These are phyloP conservation scores for Petrolisthes cinctipes DNA, from an alignment of 2,888 invertebrate species.

Conservation along the genomic window DNA sequence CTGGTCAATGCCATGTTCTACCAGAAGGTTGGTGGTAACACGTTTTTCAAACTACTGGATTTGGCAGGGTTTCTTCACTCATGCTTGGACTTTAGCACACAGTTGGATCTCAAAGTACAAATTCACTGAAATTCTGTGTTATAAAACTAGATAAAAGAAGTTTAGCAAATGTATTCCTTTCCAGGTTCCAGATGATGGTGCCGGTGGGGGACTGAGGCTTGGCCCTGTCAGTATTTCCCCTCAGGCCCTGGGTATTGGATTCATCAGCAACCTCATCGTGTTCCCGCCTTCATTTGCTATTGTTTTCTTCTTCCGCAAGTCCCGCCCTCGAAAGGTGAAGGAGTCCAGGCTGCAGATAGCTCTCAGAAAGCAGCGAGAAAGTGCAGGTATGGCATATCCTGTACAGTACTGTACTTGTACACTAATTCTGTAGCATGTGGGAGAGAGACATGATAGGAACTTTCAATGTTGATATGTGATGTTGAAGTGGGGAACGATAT, in stretches of 20 bases:
- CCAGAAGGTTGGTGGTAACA: constrained; percentile 66
- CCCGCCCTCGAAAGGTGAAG: constrained; percentile 45
- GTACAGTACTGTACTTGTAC: not conserved
- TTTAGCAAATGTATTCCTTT: constrained; percentile 67
- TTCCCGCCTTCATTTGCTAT: constrained; percentile 71
- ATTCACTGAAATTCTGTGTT: too few relatives aligned
- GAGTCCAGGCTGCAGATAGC: constrained; percentile 57
- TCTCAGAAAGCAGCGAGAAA: constrained; percentile 31
- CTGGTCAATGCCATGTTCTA: constrained; percentile 74
- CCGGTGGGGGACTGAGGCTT: constrained; percentile 68
- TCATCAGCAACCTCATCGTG: constrained; percentile 71
- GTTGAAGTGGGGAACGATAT: too few relatives aligned
- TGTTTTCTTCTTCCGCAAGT: constrained; percentile 70
- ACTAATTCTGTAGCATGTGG: too few relatives aligned
- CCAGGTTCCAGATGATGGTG: constrained; percentile 67
- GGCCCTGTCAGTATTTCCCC: constrained; percentile 72
- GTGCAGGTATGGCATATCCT: not conserved
- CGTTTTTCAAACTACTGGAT: too few relatives aligned
- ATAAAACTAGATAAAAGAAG: too few relatives aligned
- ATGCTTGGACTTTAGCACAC: too few relatives aligned
- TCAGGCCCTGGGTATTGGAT: constrained; percentile 71
- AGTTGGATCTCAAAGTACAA: too few relatives aligned
- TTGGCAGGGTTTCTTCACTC: too few relatives aligned
- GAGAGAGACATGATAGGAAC: too few relatives aligned
- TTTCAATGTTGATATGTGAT: too few relatives aligned